These are phyloP conservation scores for Zygaena filipendulae DNA, from an alignment of 2,888 invertebrate species.

Conservation along the genomic window DNA sequence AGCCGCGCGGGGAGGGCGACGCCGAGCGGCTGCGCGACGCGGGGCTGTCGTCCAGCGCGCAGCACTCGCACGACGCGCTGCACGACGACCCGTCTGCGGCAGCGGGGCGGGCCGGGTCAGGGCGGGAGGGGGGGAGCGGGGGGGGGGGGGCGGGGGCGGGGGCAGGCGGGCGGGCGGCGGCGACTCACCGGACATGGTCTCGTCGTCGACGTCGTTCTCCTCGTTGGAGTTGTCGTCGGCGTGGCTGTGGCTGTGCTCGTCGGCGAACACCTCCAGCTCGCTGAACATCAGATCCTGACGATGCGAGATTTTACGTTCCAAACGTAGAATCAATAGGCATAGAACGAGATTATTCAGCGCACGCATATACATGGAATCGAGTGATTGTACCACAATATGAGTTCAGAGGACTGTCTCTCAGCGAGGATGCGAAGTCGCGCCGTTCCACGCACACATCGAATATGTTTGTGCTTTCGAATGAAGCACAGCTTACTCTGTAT, in stretches of 20 bases:
- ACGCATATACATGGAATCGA: too few relatives aligned
- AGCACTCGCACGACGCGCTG: conserved; percentile 42
- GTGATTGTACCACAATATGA: too few relatives aligned
- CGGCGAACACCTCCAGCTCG: conserved; percentile 73
- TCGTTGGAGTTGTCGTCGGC: conserved; percentile 79
- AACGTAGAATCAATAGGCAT: too few relatives aligned
- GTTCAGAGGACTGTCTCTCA: too few relatives aligned
- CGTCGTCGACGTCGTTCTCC: conserved; percentile 88
- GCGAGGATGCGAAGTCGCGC: too few relatives aligned
- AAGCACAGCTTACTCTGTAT: too few relatives aligned
- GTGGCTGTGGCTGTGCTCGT: conserved; percentile 64
- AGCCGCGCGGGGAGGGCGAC: conserved; percentile 17
- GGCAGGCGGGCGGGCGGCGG: conserved; percentile 13
- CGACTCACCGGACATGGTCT: conserved; percentile 80
- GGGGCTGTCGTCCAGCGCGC: conserved; percentile 27
- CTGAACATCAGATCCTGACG: conserved; percentile 59
- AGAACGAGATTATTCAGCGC: too few relatives aligned
- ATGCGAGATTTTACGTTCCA: too few relatives aligned
- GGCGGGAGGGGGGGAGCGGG: conserved; percentile 14
- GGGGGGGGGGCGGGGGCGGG: conserved; percentile 14
- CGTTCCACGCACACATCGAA: too few relatives aligned
- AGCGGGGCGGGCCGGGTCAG: conserved; percentile 16
- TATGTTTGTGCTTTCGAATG: too few relatives aligned
- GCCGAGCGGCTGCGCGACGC: conserved; percentile 17
- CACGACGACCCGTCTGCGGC: conserved; percentile 43